Evolutionary conservation across 2,113 vertebrate genomes (phyloP), one percentile per base, ranked within the genome.

Genomic region (Meriones unguiculatus): DNA sequence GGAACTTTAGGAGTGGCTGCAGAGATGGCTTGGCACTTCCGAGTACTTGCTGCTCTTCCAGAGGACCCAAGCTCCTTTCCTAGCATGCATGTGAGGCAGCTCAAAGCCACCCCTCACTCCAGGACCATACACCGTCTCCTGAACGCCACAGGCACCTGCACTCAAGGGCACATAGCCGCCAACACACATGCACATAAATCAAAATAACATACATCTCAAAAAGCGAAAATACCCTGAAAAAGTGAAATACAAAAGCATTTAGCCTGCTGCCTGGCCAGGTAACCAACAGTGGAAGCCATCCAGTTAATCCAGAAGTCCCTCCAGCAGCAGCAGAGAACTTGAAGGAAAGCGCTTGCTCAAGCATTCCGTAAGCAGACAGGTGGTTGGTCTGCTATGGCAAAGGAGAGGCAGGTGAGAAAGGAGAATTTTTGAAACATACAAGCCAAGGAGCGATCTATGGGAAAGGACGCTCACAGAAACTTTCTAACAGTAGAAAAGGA

Each of bases 241-340:
- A 46, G 38, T 64, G n/a, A 41, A 67, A 46, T 86, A 12, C 73
- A 78, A 50, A 92, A 67, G 18, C 67, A n/a, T 30, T 72, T 91
- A 75, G 54, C 24, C 54, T 84, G 2, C 57, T 85, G 38, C 38
- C 64, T 91, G 73, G 50, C 46, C 67, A 81, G 3, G 24, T 78
- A 89, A 64, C 73, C 62, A 77, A 75, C 67, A 87, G 54, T 18
- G 77, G 90, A 82, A 94, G 93, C 82, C 24, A 69, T 80, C 72
- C 52, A 38, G 65, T 46, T n/a, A 76, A n/a, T 69, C 38, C 84
- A 93, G 20, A 91, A 86, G 90, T 81, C 65, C 75, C 20, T 88
- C 59, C 38, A 94, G 13, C 38, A 76, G 11, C 76, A 64, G 65
- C 54, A 65, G 92, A 32, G 35, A 69, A 86, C 69, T 50, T 94